These are phyloP conservation scores for Diploscapter pachys DNA, from an alignment of 1,140 invertebrate species.

Conservation along the genomic window DNA sequence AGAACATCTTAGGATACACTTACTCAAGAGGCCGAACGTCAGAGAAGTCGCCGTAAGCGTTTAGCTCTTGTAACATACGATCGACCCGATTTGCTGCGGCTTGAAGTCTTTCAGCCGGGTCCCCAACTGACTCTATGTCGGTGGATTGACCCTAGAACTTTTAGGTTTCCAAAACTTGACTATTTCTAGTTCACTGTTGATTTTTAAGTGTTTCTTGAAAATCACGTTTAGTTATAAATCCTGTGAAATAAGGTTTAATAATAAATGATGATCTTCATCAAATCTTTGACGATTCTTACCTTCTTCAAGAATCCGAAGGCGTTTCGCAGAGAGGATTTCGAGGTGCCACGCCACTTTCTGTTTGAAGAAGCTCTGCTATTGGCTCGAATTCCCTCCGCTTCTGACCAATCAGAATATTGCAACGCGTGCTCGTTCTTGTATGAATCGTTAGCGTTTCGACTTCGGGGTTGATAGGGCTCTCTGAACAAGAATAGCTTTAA, in stretches of 20 bases:
- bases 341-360: background rate
- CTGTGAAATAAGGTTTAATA: too few relatives aligned
- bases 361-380: background rate
- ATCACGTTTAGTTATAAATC: too few relatives aligned
- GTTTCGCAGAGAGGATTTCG: background rate
- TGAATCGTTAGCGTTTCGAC: background rate
- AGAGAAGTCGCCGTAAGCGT: conserved; percentile 37
- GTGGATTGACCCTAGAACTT: background rate
- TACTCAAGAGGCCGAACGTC: conserved; percentile 21
- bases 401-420: conserved; percentile 34
- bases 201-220: too few relatives aligned
- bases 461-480: background rate
- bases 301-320: conserved; percentile 17
- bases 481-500: too few relatives aligned
- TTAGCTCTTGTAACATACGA: conserved; percentile 48
- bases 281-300: background rate
- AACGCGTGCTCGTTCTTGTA: conserved; percentile 36
- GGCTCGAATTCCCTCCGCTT: conserved; percentile 3
- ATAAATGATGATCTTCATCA: too few relatives aligned
- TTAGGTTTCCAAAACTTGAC: background rate
- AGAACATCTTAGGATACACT: background rate
- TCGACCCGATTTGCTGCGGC: conserved; percentile 50
- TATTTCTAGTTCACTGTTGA: too few relatives aligned
- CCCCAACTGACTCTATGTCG: conserved; percentile 12
- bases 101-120: conserved; percentile 32